Conservation (phyloP, 2,888 invertebrate genomes). For the Alloplasta piceator region DNA sequence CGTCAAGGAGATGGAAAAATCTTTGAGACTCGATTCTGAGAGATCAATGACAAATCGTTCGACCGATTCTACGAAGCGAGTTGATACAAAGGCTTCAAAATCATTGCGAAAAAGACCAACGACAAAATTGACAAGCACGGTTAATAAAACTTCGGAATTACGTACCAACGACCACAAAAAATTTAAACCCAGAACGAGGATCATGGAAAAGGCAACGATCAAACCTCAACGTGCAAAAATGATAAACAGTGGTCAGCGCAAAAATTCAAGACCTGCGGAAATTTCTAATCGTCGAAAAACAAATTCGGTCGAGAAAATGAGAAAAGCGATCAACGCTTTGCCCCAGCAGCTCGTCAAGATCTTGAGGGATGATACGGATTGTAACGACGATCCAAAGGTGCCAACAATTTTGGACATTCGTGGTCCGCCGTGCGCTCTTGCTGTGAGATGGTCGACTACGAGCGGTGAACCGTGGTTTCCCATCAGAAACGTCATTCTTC, state of each 20-base stretch:
- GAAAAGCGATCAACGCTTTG: conserved; percentile 53
- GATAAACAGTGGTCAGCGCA: not conserved
- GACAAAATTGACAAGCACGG: not conserved
- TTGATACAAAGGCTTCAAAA: conserved; percentile 3
- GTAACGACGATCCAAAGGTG: conserved; percentile 42
- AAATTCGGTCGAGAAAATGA: conserved; percentile 35
- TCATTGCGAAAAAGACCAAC: conserved; percentile 10
- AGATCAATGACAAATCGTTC: conserved; percentile 22
- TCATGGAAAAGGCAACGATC: not conserved
- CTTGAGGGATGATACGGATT: conserved; percentile 57
- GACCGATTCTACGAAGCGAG: conserved; percentile 1
- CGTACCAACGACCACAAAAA: conserved; percentile 21
- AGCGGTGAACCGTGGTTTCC: conserved; percentile 61
- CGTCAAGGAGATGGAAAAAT: conserved; percentile 1
- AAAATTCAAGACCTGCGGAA: not conserved
- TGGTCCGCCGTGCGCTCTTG: conserved; percentile 56
- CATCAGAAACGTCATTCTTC: conserved; percentile 21
- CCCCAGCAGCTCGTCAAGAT: conserved; percentile 58
- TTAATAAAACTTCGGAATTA: conserved; percentile 1
- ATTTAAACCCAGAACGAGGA: not conserved
- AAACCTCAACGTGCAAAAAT: not conserved
- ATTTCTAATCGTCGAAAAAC: not conserved
- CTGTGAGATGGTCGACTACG: conserved; percentile 38
- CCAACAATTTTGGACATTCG: conserved; percentile 29
- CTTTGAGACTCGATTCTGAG: not conserved